A percentile compares a stretch with the other conserved stretches of the same genome.
Conservation (phyloP, 2,113 vertebrate species). For the Brachionichthys hirsutus region DNA sequence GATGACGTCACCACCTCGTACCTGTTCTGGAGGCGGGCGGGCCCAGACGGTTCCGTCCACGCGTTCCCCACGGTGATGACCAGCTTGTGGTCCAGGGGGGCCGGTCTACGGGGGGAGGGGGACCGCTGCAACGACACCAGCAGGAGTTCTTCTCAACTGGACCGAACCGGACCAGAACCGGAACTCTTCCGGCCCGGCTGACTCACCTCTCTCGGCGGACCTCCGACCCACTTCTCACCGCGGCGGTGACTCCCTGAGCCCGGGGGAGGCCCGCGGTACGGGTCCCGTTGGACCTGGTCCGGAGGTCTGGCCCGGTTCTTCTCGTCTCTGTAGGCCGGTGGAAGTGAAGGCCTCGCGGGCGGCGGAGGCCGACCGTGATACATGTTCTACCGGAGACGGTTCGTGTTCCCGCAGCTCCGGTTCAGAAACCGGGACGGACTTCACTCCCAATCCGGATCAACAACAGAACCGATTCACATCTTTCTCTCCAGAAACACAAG, state of each 20-base stretch:
- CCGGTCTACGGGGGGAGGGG: slow-evolving; percentile 74
- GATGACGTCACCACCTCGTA: no score
- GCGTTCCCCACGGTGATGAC: slow-evolving; percentile 93
- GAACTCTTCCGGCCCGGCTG: background rate
- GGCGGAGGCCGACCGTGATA: slow-evolving; percentile 73
- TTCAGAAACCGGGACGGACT: no score
- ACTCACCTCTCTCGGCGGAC: slow-evolving; percentile 54
- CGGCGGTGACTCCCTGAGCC: slow-evolving; percentile 37
- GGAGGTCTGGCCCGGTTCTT: slow-evolving; percentile 45
- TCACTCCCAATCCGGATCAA: no score
- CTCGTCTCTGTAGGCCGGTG: slow-evolving; percentile 58
- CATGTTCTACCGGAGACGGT: slow-evolving; percentile 43
- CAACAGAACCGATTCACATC: background rate
- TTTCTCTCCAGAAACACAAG: no score
- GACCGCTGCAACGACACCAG: slow-evolving; percentile 75
- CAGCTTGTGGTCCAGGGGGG: slow-evolving; percentile 86
- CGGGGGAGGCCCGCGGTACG: slow-evolving; percentile 64
- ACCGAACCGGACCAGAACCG: no score
- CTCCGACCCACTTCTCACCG: slow-evolving; percentile 46
- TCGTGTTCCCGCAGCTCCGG: background rate
- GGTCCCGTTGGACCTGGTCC: slow-evolving; percentile 41
- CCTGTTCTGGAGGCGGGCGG: slow-evolving; percentile 63
- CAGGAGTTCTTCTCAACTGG: no score
- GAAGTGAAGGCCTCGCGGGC: slow-evolving; percentile 32
- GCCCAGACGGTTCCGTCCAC: slow-evolving; percentile 73